Evolutionary conservation across 2,113 vertebrate species (phyloP), one percentile per base, ranked within the genome.

Genomic region (Phycodurus eques): DNA sequence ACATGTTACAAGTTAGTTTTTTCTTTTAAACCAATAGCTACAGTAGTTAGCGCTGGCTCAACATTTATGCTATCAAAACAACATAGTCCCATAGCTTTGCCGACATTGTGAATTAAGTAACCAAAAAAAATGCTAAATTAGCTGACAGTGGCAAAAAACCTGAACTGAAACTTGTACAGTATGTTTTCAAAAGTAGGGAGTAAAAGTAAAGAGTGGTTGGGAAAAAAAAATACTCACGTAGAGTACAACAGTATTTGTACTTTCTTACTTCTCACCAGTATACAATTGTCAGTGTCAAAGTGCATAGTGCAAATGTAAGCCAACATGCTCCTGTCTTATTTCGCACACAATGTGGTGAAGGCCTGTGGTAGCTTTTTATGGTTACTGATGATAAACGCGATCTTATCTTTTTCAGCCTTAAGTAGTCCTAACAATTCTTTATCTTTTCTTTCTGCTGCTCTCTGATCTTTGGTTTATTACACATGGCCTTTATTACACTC

Each of bases 391-490:
- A 10, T 72, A 73, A 51, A 66, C 35, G 43, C 15, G 62, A 57
- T 47, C 71, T 87, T 87, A 87, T 88, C 80, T 83, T 61, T 44
- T 57, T 71, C 63, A 51, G 79, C 77, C 74, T 73, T 75, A 78
- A 65, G 80, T 72, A 78, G 62, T 79, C 43, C 44, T 66, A 80
- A 83, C 59, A 17, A 0, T 57, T 69, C 79, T 85, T 86, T 80
- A 72, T 88, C 82, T 84, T 79, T 74, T 67, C 57, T 75, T 73
- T 62, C 44, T 62, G 70, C 67, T 70, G 62, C 61, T 74, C 51
- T 67, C 74, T 83, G 88, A 78, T 88, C 85, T 91, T 89, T 88
- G 89, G 82, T 90, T 90, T 90, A 89, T 85, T 81, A 83, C 77
- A 59, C 82, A 82, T 56, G 35, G 71, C 75, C 68, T 89, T 88